Percentiles rank a stretch among this genome's conserved stretches.
Evolutionary conservation across 2,113 vertebrate species (phyloP).

Genomic region (Chloebia gouldiae): DNA sequence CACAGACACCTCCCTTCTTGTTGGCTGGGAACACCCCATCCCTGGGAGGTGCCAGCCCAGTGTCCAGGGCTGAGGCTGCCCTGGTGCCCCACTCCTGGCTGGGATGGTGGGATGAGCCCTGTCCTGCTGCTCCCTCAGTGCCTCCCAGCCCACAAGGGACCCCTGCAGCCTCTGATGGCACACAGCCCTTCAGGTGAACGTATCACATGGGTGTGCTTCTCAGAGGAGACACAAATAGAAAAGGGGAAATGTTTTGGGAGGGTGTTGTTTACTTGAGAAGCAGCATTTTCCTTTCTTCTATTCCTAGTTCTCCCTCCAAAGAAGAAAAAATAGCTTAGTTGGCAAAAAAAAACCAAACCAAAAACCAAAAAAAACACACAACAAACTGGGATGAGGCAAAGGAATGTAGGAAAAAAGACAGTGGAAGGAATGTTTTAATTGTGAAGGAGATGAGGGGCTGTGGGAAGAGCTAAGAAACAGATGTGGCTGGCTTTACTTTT

Average conservation of each 20-base stretch:
- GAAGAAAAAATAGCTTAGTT: constrained; percentile 1
- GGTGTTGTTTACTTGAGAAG: background rate
- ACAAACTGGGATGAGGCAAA: background rate
- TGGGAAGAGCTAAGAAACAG: constrained; percentile 37
- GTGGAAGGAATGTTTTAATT: constrained; percentile 58
- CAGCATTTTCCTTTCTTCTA: background rate
- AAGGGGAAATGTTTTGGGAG: background rate
- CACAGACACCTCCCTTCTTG: rapidly evolving
- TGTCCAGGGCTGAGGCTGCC: background rate
- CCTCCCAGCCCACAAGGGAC: background rate
- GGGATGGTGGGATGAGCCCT: background rate
- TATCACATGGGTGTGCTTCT: background rate
- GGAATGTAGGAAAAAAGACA: background rate
- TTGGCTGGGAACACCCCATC: background rate
- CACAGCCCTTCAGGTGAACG: rapidly evolving
- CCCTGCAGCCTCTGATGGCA: too few relatives aligned
- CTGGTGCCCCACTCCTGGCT: rapidly evolving
- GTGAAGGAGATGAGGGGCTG: background rate
- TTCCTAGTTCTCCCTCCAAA: background rate
- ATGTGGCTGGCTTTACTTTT: constrained; percentile 51
- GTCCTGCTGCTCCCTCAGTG: rapidly evolving
- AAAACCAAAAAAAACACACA: too few relatives aligned
- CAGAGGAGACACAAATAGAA: background rate
- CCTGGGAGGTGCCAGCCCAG: rapidly evolving
- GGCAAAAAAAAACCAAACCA: background rate